Conservation (phyloP, 2,888 invertebrate species). For the Caenorhabditis imperialis region DNA sequence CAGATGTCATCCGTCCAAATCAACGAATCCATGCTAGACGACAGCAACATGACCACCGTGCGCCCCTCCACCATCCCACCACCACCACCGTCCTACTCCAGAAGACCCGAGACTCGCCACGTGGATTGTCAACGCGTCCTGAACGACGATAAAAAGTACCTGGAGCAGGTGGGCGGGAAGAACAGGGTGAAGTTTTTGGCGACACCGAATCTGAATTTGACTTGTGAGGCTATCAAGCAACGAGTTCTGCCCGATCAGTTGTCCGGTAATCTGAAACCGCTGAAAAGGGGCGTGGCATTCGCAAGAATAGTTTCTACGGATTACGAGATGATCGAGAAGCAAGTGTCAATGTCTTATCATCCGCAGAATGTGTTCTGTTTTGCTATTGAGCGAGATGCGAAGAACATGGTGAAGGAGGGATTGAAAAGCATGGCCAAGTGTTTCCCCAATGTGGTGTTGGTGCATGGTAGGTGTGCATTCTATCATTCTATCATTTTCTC, state of each 20-base stretch:
- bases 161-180: slow-evolving; percentile 14
- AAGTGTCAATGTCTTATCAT: slow-evolving; percentile 56
- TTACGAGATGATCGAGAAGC: slow-evolving; percentile 60
- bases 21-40: too few species aligned
- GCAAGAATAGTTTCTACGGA: slow-evolving; percentile 58
- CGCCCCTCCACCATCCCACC: too few species aligned
- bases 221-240: slow-evolving; percentile 28
- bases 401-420: slow-evolving; percentile 33
- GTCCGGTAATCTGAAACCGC: slow-evolving; percentile 10
- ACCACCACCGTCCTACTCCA: slow-evolving; percentile 12
- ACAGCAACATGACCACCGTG: too few species aligned
- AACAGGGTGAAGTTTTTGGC: slow-evolving; percentile 32
- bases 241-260: slow-evolving; percentile 20
- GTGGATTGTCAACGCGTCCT: slow-evolving; percentile 41
- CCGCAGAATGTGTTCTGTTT: slow-evolving; percentile 62
- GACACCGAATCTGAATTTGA: slow-evolving; percentile 26
- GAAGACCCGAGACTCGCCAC: slow-evolving; percentile 40
- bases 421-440: slow-evolving; percentile 51
- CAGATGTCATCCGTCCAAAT: too few species aligned
- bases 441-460: slow-evolving; percentile 53
- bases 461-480: slow-evolving; percentile 52
- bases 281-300: slow-evolving; percentile 55
- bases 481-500: too few species aligned
- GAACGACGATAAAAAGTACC: slow-evolving; percentile 32
- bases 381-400: slow-evolving; percentile 56